Percentiles rank a stretch among this genome's conserved stretches.
Conservation (phyloP, 2,797 vertebrate genomes). For the Pristis pectinata region DNA sequence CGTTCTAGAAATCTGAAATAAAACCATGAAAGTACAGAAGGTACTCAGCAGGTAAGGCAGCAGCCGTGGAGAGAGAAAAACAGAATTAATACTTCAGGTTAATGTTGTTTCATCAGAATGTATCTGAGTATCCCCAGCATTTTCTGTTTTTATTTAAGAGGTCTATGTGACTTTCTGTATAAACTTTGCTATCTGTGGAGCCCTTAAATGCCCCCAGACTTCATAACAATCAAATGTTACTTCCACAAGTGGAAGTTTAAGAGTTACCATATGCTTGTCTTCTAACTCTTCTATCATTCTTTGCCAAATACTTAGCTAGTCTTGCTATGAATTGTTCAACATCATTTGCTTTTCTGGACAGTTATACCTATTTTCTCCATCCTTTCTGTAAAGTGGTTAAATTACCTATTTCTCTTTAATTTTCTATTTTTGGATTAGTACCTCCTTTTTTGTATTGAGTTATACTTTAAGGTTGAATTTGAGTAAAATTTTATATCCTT, state of each 20-base stretch:
- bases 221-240: background rate
- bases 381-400: background rate
- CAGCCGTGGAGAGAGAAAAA: no score
- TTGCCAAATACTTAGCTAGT: background rate
- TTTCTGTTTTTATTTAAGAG: no score
- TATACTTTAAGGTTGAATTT: background rate
- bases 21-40: background rate
- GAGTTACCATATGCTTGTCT: background rate
- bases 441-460: background rate
- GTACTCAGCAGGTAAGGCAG: no score
- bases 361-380: background rate
- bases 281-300: background rate
- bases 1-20: background rate
- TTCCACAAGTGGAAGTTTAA: background rate
- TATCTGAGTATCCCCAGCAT: no score
- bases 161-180: background rate
- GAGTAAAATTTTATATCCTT: background rate
- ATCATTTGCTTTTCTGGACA: background rate
- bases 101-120: no score
- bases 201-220: background rate
- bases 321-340: background rate
- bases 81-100: no score
- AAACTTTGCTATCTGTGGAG: background rate
- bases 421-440: background rate
- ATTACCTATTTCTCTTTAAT: background rate